Evolutionary conservation across 2,888 invertebrate species (phyloP).

Genomic region (Lasioglossum morio): DNA sequence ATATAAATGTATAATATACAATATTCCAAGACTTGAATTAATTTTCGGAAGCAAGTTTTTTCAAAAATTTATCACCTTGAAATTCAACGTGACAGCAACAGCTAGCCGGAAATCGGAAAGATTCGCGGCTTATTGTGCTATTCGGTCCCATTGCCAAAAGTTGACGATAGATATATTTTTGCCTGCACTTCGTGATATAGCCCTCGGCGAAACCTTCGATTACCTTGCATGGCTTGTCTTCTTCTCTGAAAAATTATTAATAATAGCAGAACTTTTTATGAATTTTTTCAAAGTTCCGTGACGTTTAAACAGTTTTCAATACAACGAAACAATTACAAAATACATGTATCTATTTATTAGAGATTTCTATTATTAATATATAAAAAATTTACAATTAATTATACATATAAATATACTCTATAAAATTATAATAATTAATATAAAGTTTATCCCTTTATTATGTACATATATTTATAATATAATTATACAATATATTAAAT

Average conservation of each 20-base stretch:
- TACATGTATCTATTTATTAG: not conserved
- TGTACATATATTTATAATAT: too few relatives aligned
- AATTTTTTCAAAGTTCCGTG: not conserved
- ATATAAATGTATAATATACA: not conserved
- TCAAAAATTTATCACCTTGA: conserved; percentile 17
- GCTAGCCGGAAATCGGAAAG: conserved; percentile 90
- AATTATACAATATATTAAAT: too few relatives aligned
- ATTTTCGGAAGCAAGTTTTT: not conserved
- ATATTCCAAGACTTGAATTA: not conserved
- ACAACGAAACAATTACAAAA: not conserved
- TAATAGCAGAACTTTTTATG: not conserved
- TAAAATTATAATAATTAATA: too few relatives aligned
- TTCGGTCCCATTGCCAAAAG: conserved; percentile 86
- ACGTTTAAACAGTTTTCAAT: too few relatives aligned
- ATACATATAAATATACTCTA: too few relatives aligned
- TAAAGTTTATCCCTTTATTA: too few relatives aligned
- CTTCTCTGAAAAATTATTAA: conserved; percentile 68
- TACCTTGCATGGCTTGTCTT: conserved; percentile 79
- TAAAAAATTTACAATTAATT: too few relatives aligned
- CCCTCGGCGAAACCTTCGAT: conserved; percentile 82
- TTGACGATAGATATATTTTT: conserved; percentile 87
- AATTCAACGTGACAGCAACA: conserved; percentile 88
- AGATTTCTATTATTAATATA: too few relatives aligned
- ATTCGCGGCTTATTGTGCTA: conserved; percentile 85
- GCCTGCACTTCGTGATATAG: conserved; percentile 86